phyloP scores from a whole-genome alignment of 2,113 vertebrate genomes.

The Ceratotherium simum region DNA sequence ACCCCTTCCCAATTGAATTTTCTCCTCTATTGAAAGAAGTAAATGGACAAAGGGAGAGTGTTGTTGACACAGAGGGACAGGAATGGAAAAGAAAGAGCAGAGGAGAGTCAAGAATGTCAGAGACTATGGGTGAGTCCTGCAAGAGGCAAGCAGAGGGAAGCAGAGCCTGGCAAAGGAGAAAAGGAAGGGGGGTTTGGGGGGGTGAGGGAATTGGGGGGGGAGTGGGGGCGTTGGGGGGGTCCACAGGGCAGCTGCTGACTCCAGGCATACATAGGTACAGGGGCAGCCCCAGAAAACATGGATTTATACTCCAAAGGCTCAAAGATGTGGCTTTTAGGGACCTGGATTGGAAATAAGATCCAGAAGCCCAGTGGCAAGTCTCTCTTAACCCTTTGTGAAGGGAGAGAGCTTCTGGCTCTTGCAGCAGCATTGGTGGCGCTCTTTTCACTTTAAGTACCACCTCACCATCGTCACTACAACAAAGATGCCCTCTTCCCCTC shows the following conservation, averaged over 20 bases:
- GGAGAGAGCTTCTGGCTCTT: background rate
- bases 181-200: background rate
- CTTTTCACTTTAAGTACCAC: constrained; percentile 51
- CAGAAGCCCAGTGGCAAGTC: background rate
- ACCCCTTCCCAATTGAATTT: background rate
- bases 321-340: background rate
- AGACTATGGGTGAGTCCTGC: background rate
- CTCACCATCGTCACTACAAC: background rate
- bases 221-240: background rate
- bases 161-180: background rate
- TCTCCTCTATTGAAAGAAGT: constrained; percentile 1
- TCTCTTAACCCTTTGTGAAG: background rate
- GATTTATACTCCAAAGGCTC: background rate
- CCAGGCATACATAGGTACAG: background rate
- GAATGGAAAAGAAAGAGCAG: constrained; percentile 9
- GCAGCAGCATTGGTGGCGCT: background rate
- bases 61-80: background rate
- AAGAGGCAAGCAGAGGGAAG: background rate
- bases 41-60: background rate
- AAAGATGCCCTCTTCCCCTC: background rate
- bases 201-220: background rate
- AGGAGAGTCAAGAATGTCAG: background rate
- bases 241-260: background rate
- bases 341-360: constrained; percentile 12
- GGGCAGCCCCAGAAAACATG: background rate